Conservation (phyloP, 2,888 invertebrate genomes). For the Thecocarcelia acutangulata region DNA sequence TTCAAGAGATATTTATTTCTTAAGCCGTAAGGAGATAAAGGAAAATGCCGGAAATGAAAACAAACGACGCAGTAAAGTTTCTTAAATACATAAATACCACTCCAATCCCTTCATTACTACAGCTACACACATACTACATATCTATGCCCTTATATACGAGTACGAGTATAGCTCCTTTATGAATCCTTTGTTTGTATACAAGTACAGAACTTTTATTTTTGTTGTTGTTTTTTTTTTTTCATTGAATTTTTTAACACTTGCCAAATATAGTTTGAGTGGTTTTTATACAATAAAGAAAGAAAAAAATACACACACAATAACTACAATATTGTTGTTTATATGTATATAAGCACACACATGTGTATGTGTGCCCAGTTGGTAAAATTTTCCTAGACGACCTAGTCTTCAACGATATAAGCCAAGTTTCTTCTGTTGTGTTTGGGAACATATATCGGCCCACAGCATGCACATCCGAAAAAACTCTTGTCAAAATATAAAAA, state of each 20-base stretch:
- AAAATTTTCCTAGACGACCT: no score
- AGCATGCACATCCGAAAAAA: no score
- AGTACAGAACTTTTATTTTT: constrained; percentile 2
- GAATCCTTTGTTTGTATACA: constrained; percentile 6
- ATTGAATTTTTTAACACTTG: constrained; percentile 59
- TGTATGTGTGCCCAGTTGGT: no score
- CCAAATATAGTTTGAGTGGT: constrained; percentile 56
- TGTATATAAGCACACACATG: no score
- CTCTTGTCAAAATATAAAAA: no score
- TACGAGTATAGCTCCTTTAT: neutral
- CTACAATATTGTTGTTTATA: constrained; percentile 23
- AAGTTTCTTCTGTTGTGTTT: no score
- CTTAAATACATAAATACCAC: neutral
- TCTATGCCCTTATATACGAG: no score
- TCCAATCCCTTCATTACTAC: neutral
- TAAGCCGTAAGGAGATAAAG: neutral
- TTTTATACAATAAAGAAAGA: constrained; percentile 33
- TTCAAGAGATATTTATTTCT: neutral
- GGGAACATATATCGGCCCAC: no score
- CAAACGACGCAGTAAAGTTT: neutral
- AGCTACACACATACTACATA: no score
- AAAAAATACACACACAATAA: neutral
- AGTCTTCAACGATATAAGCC: no score
- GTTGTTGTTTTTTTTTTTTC: constrained; percentile 12
- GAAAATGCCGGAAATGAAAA: neutral